These are phyloP conservation scores for Pseudorectes ferrugineus DNA, from an alignment of 2,113 vertebrate species.

Conservation along the genomic window DNA sequence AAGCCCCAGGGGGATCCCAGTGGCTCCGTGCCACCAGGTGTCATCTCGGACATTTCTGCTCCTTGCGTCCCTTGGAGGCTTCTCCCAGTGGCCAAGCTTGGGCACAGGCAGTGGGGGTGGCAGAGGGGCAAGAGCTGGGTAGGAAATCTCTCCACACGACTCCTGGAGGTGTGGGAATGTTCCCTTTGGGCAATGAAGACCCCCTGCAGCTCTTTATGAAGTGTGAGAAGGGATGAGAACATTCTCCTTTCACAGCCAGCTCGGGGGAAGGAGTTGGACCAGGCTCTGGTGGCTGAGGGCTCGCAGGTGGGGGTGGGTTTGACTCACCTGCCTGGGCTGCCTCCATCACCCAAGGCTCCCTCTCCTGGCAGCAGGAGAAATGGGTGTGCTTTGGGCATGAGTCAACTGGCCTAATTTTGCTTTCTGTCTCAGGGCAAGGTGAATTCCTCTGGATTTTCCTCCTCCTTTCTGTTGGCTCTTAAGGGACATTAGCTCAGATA, in stretches of 20 bases:
- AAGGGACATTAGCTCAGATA: background rate
- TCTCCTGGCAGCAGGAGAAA: background rate
- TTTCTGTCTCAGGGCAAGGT: background rate
- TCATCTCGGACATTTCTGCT: rapidly evolving
- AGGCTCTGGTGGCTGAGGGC: background rate
- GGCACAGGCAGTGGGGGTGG: rapidly evolving
- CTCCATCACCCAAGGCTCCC: background rate
- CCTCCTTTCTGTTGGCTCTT: background rate
- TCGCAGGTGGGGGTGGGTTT: background rate
- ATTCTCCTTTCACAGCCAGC: background rate
- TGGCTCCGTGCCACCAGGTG: background rate
- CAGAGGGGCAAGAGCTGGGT: background rate
- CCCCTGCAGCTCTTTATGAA: background rate
- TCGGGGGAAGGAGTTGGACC: background rate
- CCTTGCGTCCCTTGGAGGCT: background rate
- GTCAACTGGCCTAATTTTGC: background rate
- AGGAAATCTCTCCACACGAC: background rate
- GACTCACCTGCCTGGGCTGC: background rate
- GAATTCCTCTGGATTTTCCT: background rate
- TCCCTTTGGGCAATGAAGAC: background rate
- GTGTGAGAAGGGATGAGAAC: background rate
- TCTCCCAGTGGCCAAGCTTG: background rate
- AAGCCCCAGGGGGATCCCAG: rapidly evolving
- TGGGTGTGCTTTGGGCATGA: slow-evolving; percentile 4
- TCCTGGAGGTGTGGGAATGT: background rate